Percentiles rank a stretch among this genome's conserved stretches.
Evolutionary conservation across 2,888 invertebrate species (phyloP).

Genomic region (Leucoptera coffeella): DNA sequence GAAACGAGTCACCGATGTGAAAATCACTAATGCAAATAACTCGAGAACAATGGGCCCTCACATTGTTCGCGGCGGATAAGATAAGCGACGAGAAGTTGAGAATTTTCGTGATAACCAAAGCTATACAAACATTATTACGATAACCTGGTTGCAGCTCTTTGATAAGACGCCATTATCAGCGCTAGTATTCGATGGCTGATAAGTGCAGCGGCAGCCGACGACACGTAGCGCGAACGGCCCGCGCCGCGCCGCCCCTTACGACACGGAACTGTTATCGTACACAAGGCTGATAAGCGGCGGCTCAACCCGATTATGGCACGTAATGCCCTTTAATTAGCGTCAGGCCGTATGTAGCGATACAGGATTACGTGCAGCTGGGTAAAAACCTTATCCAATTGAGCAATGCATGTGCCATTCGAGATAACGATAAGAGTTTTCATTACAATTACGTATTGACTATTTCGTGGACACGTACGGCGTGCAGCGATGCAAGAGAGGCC

Average conservation of each 20-base stretch:
- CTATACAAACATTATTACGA: conserved; percentile 31
- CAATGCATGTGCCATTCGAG: too few relatives aligned
- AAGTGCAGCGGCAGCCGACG: conserved; percentile 8
- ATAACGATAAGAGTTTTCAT: too few relatives aligned
- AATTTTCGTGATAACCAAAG: conserved; percentile 29
- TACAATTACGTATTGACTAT: too few relatives aligned
- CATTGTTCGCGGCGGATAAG: conserved; percentile 22
- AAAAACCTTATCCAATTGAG: too few relatives aligned
- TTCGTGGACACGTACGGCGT: too few relatives aligned
- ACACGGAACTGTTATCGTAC: too few relatives aligned
- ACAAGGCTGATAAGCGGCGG: too few relatives aligned
- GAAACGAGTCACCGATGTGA: neutral
- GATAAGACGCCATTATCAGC: conserved; percentile 21
- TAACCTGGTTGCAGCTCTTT: conserved; percentile 37
- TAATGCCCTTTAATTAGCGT: too few relatives aligned
- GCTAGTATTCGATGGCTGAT: conserved; percentile 1
- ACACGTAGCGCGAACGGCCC: conserved; percentile 47
- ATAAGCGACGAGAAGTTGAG: conserved; percentile 19
- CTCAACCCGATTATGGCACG: too few relatives aligned
- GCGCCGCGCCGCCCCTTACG: conserved; percentile 23
- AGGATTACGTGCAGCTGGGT: too few relatives aligned
- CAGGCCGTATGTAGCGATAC: too few relatives aligned
- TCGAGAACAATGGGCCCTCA: conserved; percentile 7
- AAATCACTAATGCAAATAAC: neutral
- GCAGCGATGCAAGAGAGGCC: too few relatives aligned